Evolutionary conservation across 1,140 invertebrate species (phyloP), one percentile per base, ranked within the genome.

Genomic region (Panagrolaimus sp.): DNA sequence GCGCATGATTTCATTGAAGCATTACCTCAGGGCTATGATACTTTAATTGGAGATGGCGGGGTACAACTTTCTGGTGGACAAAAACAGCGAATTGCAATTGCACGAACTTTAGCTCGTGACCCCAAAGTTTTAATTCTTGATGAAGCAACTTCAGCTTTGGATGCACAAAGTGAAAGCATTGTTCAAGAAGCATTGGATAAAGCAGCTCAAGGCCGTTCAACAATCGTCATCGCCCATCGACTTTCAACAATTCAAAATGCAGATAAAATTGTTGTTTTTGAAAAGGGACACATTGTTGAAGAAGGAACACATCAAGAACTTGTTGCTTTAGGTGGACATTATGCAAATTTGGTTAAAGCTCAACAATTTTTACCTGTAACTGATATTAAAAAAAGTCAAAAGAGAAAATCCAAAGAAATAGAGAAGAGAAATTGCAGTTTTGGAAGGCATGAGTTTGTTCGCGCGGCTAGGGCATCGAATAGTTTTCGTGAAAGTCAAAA

Each of bases 81-180:
- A 85, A 97, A 97, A 79, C 95, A 98, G 83, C 87, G 95, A 64
- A 91, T 98, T 9, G 92, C 94, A 0, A 98, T 98, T 75, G 95
- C 94, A 5, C 85, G 95, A 73, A 92, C 94, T 8, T 93, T 98
- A 72, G 85, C 98, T 38, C 98, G 97, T 85, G 89, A 92, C 83
- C 89, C 92, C 1, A 92, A 92, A 0, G 93, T 98, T 78, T 86
- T 98, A 31, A 87, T 97, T 23, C 97, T 97, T 84, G 94, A 98
- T 83, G 95, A 98, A 86, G 94, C 95, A 4, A 98, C 95, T 1
- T 96, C 93, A 51, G 93, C 92, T 51, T 85, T 98, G 61, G 95
- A 98, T 85, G 93, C 92, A 0, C 90, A 97, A 16, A 97, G 94
- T 1, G 95, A 98, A 88, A 87, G 51, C 1, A 27, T 71, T 7